Percentiles rank a stretch among this genome's conserved stretches.
These are phyloP conservation scores for Drosophila seguyi DNA, from an alignment of 1,140 invertebrate genomes.

Conservation along the genomic window DNA sequence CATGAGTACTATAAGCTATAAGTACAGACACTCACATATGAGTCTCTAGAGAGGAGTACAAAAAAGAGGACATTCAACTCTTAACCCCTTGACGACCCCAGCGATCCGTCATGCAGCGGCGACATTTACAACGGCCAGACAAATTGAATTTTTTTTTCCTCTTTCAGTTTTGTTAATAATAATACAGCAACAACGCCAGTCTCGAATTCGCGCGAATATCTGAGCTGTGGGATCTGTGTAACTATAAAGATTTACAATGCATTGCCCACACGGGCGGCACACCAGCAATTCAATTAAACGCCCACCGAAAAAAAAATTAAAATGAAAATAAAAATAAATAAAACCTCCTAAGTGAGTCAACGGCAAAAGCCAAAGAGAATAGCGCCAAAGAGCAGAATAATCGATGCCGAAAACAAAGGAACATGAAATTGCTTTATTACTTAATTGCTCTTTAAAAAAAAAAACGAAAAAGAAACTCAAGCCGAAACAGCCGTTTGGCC, in stretches of 20 bases:
- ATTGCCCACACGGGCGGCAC: conserved; percentile 66
- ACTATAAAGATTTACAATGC: conserved; percentile 72
- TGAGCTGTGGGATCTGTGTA: conserved; percentile 65
- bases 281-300: conserved; percentile 82
- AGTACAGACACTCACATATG: conserved; percentile 7
- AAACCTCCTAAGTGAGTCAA: conserved; percentile 71
- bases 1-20: conserved; percentile 62
- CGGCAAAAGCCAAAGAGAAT: conserved; percentile 27
- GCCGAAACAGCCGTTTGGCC: conserved; percentile 36
- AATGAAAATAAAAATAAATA: conserved; percentile 32
- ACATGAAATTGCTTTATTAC: conserved; percentile 83
- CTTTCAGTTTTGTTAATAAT: conserved; percentile 1
- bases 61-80: conserved; percentile 71
- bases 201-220: conserved; percentile 59
- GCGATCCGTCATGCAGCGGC: conserved; percentile 73
- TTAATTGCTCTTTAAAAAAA: conserved; percentile 78
- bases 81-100: conserved; percentile 67
- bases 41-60: background rate
- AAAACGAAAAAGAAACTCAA: conserved; percentile 56
- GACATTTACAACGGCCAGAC: conserved; percentile 77
- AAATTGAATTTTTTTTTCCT: conserved; percentile 61
- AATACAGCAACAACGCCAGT: conserved; percentile 31
- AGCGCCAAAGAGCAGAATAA: conserved; percentile 70
- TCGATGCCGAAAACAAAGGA: conserved; percentile 77
- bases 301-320: conserved; percentile 56